A percentile compares a stretch with the other conserved stretches of the same genome.
Conservation (phyloP, 2,888 invertebrate species). For the Parelbella ahira region DNA sequence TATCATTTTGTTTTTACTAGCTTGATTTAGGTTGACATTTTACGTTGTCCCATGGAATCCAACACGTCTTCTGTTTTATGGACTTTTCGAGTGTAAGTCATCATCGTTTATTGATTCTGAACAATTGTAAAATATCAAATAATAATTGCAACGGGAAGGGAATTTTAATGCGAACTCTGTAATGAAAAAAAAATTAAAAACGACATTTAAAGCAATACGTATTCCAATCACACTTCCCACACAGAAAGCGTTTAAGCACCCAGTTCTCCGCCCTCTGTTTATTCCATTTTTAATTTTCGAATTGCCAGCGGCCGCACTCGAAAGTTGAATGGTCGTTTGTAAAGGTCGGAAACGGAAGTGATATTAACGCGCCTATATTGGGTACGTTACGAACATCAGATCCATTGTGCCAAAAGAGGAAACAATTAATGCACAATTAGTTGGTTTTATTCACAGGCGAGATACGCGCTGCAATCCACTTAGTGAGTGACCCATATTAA, state of each 20-base stretch:
- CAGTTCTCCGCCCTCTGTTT: slow-evolving; percentile 2
- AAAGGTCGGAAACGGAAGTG: slow-evolving; percentile 12
- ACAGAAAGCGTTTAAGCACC: neutral
- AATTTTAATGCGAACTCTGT: too few species aligned
- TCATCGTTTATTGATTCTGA: too few species aligned
- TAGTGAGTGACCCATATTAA: slow-evolving; percentile 7
- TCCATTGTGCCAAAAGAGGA: slow-evolving; percentile 19
- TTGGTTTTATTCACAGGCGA: slow-evolving; percentile 7
- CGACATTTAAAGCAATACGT: neutral
- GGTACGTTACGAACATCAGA: neutral
- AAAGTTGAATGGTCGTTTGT: too few species aligned
- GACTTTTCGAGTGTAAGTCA: too few species aligned
- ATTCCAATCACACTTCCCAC: neutral
- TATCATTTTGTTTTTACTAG: too few species aligned
- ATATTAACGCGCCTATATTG: slow-evolving; percentile 10
- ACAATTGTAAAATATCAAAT: too few species aligned
- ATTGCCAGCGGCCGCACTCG: neutral
- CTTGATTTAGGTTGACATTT: too few species aligned
- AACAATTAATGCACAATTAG: slow-evolving; percentile 15
- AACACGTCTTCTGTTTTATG: too few species aligned
- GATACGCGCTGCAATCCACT: too few species aligned
- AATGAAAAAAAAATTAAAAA: too few species aligned
- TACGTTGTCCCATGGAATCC: too few species aligned
- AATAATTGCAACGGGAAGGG: too few species aligned
- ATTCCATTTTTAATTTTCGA: slow-evolving; percentile 10